Percentiles rank a stretch among this genome's conserved stretches.
Evolutionary conservation across 2,888 invertebrate genomes (phyloP).

Genomic region (Lasioglossum calceatum): DNA sequence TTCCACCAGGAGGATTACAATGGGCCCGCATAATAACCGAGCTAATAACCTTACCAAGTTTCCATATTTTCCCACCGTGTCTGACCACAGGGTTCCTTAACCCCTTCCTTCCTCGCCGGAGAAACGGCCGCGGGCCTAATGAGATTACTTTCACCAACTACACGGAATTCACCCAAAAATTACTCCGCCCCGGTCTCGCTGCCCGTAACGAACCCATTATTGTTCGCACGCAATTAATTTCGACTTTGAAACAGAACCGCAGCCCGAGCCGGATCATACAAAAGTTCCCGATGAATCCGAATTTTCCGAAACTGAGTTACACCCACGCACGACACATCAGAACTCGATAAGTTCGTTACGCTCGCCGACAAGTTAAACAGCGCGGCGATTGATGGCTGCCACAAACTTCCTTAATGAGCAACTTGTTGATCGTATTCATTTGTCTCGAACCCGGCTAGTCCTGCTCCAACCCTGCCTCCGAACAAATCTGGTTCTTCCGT

Average conservation of each 20-base stretch:
- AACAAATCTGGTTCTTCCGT: neutral
- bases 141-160: neutral
- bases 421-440: slow-evolving; percentile 30
- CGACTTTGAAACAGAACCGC: neutral
- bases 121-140: neutral
- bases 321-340: neutral
- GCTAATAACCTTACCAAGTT: neutral
- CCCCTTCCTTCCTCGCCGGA: neutral
- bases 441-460: neutral
- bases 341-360: slow-evolving; percentile 19
- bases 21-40: neutral
- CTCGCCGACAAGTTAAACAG: slow-evolving; percentile 9
- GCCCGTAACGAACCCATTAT: neutral
- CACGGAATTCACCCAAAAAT: neutral
- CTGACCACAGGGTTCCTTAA: neutral
- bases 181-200: neutral
- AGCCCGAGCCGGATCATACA: neutral
- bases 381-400: slow-evolving; percentile 11
- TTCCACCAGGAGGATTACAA: slow-evolving; percentile 1
- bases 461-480: neutral
- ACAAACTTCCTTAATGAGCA: slow-evolving; percentile 29
- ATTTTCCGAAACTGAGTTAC: slow-evolving; percentile 4
- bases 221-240: slow-evolving; percentile 3
- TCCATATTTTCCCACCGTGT: neutral
- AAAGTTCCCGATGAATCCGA: slow-evolving; percentile 15